Evolutionary conservation across 1,140 invertebrate genomes (phyloP).

Genomic region (Radopholus similis): DNA sequence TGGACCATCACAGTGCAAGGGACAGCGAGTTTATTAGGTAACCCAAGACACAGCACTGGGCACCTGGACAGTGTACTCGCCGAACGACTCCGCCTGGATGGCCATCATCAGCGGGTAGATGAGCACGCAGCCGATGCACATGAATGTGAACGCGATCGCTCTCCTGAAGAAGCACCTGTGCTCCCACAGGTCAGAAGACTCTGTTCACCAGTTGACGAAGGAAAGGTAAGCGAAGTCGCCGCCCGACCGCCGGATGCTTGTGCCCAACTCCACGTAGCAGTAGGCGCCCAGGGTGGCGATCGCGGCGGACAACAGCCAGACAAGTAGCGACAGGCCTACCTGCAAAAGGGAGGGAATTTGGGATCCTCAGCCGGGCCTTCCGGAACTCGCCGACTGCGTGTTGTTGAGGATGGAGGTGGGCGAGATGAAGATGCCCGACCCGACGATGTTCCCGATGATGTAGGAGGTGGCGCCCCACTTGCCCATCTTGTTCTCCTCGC

Average conservation of each 20-base stretch:
- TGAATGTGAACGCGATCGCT: conserved; percentile 41
- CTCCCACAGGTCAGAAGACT: background rate
- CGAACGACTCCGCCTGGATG: conserved; percentile 9
- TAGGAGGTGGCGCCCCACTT: conserved; percentile 45
- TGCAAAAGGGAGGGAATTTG: background rate
- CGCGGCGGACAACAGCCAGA: background rate
- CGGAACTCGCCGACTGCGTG: conserved; percentile 35
- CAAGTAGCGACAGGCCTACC: conserved; percentile 1
- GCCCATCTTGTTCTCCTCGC: conserved; percentile 45
- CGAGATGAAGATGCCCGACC: conserved; percentile 87
- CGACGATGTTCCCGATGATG: conserved; percentile 89
- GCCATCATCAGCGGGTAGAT: conserved; percentile 28
- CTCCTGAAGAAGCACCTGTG: conserved; percentile 3
- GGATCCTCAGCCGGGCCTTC: background rate
- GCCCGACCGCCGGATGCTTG: conserved; percentile 38
- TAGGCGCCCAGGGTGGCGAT: conserved; percentile 14
- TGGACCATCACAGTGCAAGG: no score
- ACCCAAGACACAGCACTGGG: no score
- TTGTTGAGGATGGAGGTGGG: conserved; percentile 66
- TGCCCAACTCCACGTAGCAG: conserved; percentile 61
- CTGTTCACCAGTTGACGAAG: conserved; percentile 43
- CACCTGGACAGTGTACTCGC: conserved; percentile 5
- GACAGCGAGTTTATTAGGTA: no score
- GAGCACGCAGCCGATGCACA: conserved; percentile 36
- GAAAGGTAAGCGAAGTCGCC: conserved; percentile 52